Evolutionary conservation across 1,140 invertebrate species (phyloP).

Genomic region (Dryas iulia): DNA sequence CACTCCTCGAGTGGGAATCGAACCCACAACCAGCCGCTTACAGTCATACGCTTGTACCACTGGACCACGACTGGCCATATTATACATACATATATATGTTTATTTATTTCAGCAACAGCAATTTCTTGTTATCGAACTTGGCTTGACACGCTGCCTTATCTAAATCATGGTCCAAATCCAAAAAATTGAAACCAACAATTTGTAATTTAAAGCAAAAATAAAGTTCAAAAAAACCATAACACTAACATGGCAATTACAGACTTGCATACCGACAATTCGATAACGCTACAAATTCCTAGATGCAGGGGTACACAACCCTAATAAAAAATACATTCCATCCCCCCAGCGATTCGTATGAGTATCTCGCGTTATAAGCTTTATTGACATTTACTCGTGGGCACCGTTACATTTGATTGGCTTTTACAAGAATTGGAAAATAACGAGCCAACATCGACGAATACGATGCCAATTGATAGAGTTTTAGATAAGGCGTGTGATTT

Average conservation of each 20-base stretch:
- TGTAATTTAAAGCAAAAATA: too few species aligned
- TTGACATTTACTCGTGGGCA: conserved; percentile 45
- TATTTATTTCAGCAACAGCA: too few species aligned
- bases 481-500: not conserved
- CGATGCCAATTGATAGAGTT: conserved; percentile 28
- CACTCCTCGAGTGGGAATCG: too few species aligned
- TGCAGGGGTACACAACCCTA: conserved; percentile 15
- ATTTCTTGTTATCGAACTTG: too few species aligned
- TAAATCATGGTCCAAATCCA: too few species aligned
- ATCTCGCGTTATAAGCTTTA: conserved; percentile 49
- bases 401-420: conserved; percentile 55
- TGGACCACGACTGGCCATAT: too few species aligned
- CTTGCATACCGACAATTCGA: conserved; percentile 19
- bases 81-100: too few species aligned
- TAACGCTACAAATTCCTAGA: conserved; percentile 16
- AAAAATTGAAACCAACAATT: too few species aligned
- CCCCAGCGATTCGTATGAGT: conserved; percentile 28
- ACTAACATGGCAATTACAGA: not conserved
- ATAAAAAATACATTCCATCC: conserved; percentile 47
- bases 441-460: conserved; percentile 26
- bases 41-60: too few species aligned
- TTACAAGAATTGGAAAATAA: conserved; percentile 61
- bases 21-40: too few species aligned
- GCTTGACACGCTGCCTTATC: too few species aligned
- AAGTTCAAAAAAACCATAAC: too few species aligned